These are phyloP conservation scores for Ornithoptera priamus DNA, from an alignment of 2,888 invertebrate genomes.

Conservation along the genomic window DNA sequence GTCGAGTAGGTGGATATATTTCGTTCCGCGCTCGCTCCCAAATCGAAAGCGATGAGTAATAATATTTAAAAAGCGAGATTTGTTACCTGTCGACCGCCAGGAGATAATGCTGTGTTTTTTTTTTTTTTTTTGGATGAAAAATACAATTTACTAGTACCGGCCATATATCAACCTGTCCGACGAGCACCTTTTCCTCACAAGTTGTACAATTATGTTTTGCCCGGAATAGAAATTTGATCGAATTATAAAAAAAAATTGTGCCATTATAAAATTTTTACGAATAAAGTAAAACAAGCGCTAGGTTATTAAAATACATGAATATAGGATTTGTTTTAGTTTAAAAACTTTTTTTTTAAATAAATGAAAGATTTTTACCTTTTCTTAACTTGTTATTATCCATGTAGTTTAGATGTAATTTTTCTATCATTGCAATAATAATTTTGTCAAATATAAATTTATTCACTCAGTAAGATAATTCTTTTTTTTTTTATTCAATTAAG, in stretches of 20 bases:
- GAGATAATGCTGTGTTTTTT: slow-evolving; percentile 70
- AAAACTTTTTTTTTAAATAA: neutral
- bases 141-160: slow-evolving; percentile 76
- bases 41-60: slow-evolving; percentile 80
- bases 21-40: slow-evolving; percentile 75
- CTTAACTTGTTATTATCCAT: too few relatives aligned
- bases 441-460: too few relatives aligned
- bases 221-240: slow-evolving; percentile 43
- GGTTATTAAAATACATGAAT: slow-evolving; percentile 53
- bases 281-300: slow-evolving; percentile 29
- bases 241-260: slow-evolving; percentile 37
- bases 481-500: too few relatives aligned
- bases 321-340: neutral
- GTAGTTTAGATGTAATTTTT: neutral
- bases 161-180: slow-evolving; percentile 68
- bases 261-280: neutral
- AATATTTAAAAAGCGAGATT: slow-evolving; percentile 79
- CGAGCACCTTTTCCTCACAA: slow-evolving; percentile 58
- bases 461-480: too few relatives aligned
- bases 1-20: slow-evolving; percentile 81
- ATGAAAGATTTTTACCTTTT: too few relatives aligned
- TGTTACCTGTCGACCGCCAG: slow-evolving; percentile 77
- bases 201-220: slow-evolving; percentile 68
- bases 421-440: neutral
- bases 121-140: slow-evolving; percentile 69